Base-by-base conservation (phyloP, 2,888 invertebrate genomes). In the Gymnocheta viridis region DNA sequence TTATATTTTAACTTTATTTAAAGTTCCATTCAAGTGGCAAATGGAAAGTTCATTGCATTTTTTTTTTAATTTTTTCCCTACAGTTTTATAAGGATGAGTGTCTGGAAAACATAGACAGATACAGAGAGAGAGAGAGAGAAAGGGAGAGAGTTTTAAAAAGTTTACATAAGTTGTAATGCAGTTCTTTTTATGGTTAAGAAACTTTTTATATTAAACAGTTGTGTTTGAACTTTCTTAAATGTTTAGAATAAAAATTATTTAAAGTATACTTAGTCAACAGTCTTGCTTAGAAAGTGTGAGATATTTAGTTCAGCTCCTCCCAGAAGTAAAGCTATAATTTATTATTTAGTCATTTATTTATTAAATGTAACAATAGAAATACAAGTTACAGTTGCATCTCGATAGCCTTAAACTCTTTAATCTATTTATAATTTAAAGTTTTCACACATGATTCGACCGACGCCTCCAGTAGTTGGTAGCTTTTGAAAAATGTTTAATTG, bases 1-100 rank as follows among this genome's bases (percentile, higher is more conserved):
- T 85, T 85, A 85, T 82, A 86, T 86, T 86, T 85, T 84, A 80
- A 83, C 85, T 86, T 80, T 86, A 82, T 86, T 86, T 85, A 86
- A 83, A 74, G 73, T 82, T 85, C 64, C 80, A 85, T 74, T 86
- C 82, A 66, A 86, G 85, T 85, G 82, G 77, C 73, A 80, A 82
- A 89, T 85, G 76, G 69, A 81, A 81, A 81, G 81, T 77, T 64
- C 76, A 76, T 66, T 70, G 69, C 14, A 60, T 64, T 41, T 56
- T 69, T 60, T 69, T 49, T 24, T 12, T 73, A 1, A 12, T 38
- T 35, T 54, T 54, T 29, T 17, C 10, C 0, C 17, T 60, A 2
- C 2, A 14, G 14, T 47, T 60, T 38, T 12, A 9, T 22, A 22
- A 35, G 35, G 6, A 35, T 51, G 35, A 24, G n/a, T 35, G 14